phyloP scores from a whole-genome alignment of 2,888 invertebrate genomes.

The Agrypnus murinus region DNA sequence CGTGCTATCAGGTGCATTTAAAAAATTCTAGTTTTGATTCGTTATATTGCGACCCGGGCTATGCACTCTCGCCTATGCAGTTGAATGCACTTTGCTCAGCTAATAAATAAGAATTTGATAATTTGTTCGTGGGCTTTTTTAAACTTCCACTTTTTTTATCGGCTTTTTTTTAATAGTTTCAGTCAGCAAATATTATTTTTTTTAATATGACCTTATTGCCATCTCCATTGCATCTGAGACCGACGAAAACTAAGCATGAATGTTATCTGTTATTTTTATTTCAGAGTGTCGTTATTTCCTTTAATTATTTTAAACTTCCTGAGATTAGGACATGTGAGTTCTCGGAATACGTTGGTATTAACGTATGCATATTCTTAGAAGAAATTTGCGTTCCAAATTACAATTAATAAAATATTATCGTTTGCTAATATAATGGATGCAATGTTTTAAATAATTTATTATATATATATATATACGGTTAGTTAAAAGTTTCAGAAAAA shows the following conservation, averaged over 20 bases:
- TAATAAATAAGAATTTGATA: constrained; percentile 58
- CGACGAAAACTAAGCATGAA: neutral
- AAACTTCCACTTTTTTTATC: constrained; percentile 21
- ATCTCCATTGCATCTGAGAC: neutral
- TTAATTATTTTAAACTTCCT: neutral
- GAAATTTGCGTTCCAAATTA: too few relatives aligned
- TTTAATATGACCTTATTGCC: neutral
- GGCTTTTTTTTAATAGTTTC: neutral
- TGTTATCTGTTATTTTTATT: neutral
- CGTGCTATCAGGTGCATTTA: constrained; percentile 32
- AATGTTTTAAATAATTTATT: too few relatives aligned
- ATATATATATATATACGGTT: too few relatives aligned
- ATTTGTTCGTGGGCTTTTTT: constrained; percentile 48
- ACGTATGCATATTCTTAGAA: too few relatives aligned
- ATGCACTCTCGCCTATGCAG: constrained; percentile 53
- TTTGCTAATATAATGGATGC: too few relatives aligned
- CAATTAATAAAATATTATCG: too few relatives aligned
- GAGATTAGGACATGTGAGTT: neutral
- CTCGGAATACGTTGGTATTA: too few relatives aligned
- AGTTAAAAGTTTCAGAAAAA: too few relatives aligned
- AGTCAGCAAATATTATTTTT: constrained; percentile 26
- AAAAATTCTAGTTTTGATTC: constrained; percentile 55
- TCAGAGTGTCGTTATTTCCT: neutral
- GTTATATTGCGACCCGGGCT: constrained; percentile 53
- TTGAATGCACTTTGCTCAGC: constrained; percentile 55